Evolutionary conservation across 2,888 invertebrate genomes (phyloP).

Genomic region (Dilophus febrilis): DNA sequence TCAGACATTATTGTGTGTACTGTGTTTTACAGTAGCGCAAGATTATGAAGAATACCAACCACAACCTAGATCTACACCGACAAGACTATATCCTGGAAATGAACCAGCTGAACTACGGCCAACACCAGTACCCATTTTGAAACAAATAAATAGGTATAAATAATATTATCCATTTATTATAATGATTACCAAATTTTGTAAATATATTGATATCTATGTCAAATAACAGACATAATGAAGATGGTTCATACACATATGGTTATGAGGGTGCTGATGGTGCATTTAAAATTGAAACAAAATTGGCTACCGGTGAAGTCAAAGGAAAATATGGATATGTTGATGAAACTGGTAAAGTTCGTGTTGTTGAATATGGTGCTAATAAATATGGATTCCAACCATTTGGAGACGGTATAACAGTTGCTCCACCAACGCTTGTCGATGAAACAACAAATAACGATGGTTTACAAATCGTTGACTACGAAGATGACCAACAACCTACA

Average conservation of each 20-base stretch:
- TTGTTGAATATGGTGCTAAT: conserved; percentile 78
- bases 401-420: conserved; percentile 72
- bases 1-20: conserved; percentile 2
- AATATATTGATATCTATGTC: background rate
- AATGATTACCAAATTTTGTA: conserved; percentile 13
- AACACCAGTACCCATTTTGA: conserved; percentile 60
- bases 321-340: conserved; percentile 85
- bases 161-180: background rate
- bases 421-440: conserved; percentile 38
- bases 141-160: conserved; percentile 64
- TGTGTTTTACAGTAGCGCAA: conserved; percentile 19
- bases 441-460: conserved; percentile 31
- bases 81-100: conserved; percentile 19
- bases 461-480: conserved; percentile 27
- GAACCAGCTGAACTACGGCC: conserved; percentile 20
- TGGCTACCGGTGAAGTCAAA: conserved; percentile 64
- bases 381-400: conserved; percentile 75
- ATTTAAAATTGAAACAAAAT: conserved; percentile 79
- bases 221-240: conserved; percentile 57
- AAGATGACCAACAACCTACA: conserved; percentile 20
- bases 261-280: conserved; percentile 78
- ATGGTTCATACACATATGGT: conserved; percentile 80
- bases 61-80: conserved; percentile 19
- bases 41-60: conserved; percentile 29
- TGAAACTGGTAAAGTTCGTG: conserved; percentile 60